Evolutionary conservation across 2,797 vertebrate genomes (phyloP).

Genomic region (Rhinoraja longicauda): DNA sequence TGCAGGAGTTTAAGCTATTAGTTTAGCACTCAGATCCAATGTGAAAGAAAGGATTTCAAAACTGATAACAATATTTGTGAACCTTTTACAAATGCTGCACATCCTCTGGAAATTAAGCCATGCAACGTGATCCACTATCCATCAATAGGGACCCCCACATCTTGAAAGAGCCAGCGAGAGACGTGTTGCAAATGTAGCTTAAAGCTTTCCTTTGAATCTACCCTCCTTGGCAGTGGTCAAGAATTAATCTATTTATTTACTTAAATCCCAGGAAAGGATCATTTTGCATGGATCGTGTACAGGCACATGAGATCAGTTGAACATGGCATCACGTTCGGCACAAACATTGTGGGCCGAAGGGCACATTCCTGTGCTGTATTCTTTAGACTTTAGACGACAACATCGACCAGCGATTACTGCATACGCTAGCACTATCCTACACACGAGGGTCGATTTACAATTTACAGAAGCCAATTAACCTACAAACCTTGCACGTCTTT

Average conservation of each 20-base stretch:
- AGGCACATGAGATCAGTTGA: too few relatives aligned
- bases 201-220: background rate
- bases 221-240: background rate
- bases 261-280: background rate
- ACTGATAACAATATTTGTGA: background rate
- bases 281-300: background rate
- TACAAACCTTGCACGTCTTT: too few relatives aligned
- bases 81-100: background rate
- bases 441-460: too few relatives aligned
- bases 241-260: background rate
- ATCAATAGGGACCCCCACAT: background rate
- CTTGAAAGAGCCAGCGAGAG: background rate
- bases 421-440: too few relatives aligned
- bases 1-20: background rate
- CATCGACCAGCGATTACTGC: too few relatives aligned
- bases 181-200: too few relatives aligned
- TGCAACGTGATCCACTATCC: background rate
- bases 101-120: background rate
- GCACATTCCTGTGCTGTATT: too few relatives aligned
- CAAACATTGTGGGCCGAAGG: too few relatives aligned
- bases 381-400: too few relatives aligned
- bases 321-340: too few relatives aligned
- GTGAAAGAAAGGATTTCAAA: background rate
- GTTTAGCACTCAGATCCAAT: background rate
- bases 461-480: too few relatives aligned